Evolutionary conservation across 1,140 invertebrate genomes (phyloP), one percentile per base, ranked within the genome.

Genomic region (Tetragnatha versicolor): DNA sequence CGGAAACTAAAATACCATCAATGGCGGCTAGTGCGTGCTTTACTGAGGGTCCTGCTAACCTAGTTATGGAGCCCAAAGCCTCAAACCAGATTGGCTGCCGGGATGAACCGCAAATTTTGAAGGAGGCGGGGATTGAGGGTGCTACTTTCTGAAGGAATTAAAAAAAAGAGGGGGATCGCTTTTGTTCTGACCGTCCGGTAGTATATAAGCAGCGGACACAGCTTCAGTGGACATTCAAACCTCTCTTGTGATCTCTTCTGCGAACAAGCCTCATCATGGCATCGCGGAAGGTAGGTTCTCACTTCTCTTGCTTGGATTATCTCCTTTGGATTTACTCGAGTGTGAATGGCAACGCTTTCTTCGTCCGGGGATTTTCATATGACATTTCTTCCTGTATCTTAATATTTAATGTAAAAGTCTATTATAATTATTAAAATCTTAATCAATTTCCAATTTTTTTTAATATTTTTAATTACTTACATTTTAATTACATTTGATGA

Each of bases 1-100:
- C 72, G 60, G 72, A 75, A 75, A 75, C 69, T 51, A 75, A 75
- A 75, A 75, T 63, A 75, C 35, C 60, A 75, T 75, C 72, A 61
- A 55, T 22, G 51, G 42, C 33, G 10, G 68, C 20, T 39, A 49
- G 72, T 63, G 72, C 72, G 72, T 75, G 72, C 72, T 75, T 70
- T 49, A 75, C 31, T 58, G 31, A 5, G 29, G 72, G 72, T 75
- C 72, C 72, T 27, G 55, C 55, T 75, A 75, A 75, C 72, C 72
- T 75, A 75, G 72, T 63, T 75, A 42, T 63, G 31, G 72, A 35
- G 6, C 55, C 49, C 14, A 31, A 51, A 60, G 63, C 45, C 72
- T n/a, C 55, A 75, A 63, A 22, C 70, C 20, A 25, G 47, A 75
- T 75, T 75, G 72, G 72, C 35, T 75, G 72, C 22, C 27, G 42